A percentile compares a stretch with the other conserved stretches of the same genome.
phyloP scores from a whole-genome alignment of 1,140 invertebrate species.

The Ceratosolen fusciceps region DNA sequence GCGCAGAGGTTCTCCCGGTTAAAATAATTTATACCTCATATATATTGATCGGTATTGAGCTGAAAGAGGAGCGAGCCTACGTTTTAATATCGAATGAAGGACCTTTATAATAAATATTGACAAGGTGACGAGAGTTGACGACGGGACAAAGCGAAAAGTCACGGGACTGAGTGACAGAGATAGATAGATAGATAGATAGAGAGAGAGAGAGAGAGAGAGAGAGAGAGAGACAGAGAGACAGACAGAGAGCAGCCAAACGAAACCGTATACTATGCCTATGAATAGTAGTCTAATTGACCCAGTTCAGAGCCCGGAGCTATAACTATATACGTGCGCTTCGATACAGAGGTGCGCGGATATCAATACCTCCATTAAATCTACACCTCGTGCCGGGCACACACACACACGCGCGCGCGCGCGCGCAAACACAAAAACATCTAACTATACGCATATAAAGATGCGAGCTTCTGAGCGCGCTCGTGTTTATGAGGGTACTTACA shows the following conservation, averaged over 20 bases:
- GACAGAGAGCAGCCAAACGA: conserved; percentile 37
- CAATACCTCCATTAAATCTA: conserved; percentile 51
- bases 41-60: too few species aligned
- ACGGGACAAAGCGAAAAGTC: too few species aligned
- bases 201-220: neutral
- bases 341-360: conserved; percentile 50
- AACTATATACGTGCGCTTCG: conserved; percentile 43
- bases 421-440: conserved; percentile 19
- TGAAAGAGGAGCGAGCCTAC: too few species aligned
- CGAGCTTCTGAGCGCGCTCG: too few species aligned
- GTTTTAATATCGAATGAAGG: too few species aligned
- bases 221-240: neutral
- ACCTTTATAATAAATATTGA: too few species aligned
- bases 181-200: too few species aligned
- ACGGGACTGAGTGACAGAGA: too few species aligned
- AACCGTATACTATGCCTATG: conserved; percentile 46
- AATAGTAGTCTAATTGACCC: conserved; percentile 62
- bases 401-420: conserved; percentile 32
- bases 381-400: neutral
- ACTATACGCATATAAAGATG: conserved; percentile 32
- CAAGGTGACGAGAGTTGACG: neutral
- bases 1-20: too few species aligned
- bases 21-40: too few species aligned
- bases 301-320: conserved; percentile 46
- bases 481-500: too few species aligned